Conservation (phyloP, 2,797 vertebrate genomes). For the Prunella strophiata region DNA sequence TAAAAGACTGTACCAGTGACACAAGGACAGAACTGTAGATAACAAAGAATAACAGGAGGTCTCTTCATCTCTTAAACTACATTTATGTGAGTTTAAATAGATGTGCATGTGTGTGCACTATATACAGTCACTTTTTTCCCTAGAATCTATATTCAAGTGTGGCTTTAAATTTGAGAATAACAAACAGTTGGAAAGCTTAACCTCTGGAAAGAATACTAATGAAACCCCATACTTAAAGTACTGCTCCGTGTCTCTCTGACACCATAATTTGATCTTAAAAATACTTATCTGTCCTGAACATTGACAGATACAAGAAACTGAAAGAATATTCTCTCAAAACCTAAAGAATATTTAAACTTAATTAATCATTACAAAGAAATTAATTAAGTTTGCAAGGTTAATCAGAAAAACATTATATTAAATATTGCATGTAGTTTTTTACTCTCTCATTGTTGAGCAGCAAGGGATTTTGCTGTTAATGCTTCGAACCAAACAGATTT, state of each 20-base stretch:
- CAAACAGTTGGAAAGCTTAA: neutral
- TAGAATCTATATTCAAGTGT: neutral
- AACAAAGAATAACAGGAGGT: neutral
- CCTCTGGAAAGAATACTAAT: neutral
- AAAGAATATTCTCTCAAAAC: neutral
- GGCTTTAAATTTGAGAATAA: neutral
- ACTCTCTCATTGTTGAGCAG: neutral
- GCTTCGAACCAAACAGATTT: neutral
- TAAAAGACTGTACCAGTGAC: neutral
- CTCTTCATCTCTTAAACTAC: neutral
- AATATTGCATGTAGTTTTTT: neutral
- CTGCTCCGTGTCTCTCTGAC: neutral
- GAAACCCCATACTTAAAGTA: neutral
- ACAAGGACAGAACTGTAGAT: neutral
- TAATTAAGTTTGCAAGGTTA: neutral
- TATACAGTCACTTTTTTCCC: neutral
- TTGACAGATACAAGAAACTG: neutral
- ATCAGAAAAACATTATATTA: neutral
- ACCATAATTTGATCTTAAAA: neutral
- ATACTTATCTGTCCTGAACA: neutral
- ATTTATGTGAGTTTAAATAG: neutral
- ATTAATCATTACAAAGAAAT: neutral
- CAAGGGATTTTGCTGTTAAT: neutral
- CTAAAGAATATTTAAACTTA: neutral
- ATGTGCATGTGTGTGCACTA: neutral